Base-by-base conservation (phyloP, 2,888 invertebrate genomes). In the Philopedon plagiatum region DNA sequence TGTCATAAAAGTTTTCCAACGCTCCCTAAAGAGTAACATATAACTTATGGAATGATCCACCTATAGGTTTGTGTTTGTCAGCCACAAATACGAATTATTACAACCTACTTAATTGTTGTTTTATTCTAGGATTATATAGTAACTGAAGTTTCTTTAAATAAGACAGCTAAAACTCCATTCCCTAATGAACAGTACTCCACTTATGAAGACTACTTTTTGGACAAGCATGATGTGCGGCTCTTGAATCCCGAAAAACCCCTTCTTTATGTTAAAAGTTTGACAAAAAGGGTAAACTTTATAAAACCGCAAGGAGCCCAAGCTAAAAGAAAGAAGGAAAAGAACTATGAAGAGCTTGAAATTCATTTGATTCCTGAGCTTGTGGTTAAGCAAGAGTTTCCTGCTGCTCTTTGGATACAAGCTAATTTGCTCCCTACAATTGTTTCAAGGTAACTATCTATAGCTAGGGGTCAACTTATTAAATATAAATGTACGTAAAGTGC, bases 291-390 rank as follows among this genome's bases (percentile, higher is more conserved):
- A 13, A 91, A 92, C 81, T 90, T 89, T 72, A 86, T 90, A n/a
- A 89, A 87, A 76, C 89, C 89, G n/a, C 84, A 86, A 84, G 82
- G 83, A 15, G 68, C 29, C 7, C 74, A 77, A 73, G 80, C 81
- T 63, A 87, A 86, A 77, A 80, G 85, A 72, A 84, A 85, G 72
- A 85, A 84, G 34, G 85, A 86, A 0, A 84, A 86, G 58, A 76
- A 79, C 7, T 87, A 87, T 0, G 90, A 91, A 49, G 89, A 90
- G 13, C 87, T 89, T 71, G 86, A 87, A 0, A 91, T 94, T 77
- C 89, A 92, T 68, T 89, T 98, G 49, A 89, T 98, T 9, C 97
- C 98, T 0, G 99, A 99, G 85, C 88, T 97, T 75, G 95, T 96
- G 81, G 89, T 91, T 23, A 90, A 89, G 80, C 91, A 91, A 75